These are phyloP conservation scores for Dasyurus viverrinus DNA, from an alignment of 2,113 vertebrate species.

Conservation along the genomic window DNA sequence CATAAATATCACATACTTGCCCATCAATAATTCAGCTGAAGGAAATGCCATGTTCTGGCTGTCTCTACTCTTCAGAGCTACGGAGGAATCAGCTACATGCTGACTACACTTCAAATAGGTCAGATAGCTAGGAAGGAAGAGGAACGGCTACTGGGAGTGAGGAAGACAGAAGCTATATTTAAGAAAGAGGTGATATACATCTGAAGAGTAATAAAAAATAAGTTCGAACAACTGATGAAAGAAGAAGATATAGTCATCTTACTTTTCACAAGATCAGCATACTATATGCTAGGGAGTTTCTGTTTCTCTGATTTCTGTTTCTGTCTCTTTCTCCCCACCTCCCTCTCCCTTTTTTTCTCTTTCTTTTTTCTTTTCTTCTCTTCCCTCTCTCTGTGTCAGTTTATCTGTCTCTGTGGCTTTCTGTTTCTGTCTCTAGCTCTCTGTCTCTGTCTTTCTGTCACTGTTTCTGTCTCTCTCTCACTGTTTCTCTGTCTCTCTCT, in stretches of 20 bases:
- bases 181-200: conserved; percentile 63
- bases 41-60: conserved; percentile 49
- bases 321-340: background rate
- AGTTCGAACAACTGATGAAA: conserved; percentile 20
- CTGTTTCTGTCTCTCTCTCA: background rate
- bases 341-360: too few species aligned
- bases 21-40: conserved; percentile 41
- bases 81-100: conserved; percentile 51
- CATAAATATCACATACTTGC: conserved; percentile 37
- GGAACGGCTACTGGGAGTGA: conserved; percentile 64
- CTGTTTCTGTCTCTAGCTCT: background rate
- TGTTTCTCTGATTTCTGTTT: background rate
- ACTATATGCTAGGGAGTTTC: background rate
- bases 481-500: background rate
- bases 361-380: background rate
- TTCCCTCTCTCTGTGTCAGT: background rate
- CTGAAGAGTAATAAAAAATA: conserved; percentile 19
- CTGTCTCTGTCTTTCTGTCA: background rate
- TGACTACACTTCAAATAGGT: conserved; percentile 57
- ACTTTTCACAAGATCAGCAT: conserved; percentile 55
- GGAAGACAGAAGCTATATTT: conserved; percentile 71
- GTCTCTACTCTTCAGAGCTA: conserved; percentile 53
- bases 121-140: conserved; percentile 60
- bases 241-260: conserved; percentile 51
- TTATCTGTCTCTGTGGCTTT: background rate